Evolutionary conservation across 2,888 invertebrate genomes (phyloP).

Genomic region (Ormyrus rosae): DNA sequence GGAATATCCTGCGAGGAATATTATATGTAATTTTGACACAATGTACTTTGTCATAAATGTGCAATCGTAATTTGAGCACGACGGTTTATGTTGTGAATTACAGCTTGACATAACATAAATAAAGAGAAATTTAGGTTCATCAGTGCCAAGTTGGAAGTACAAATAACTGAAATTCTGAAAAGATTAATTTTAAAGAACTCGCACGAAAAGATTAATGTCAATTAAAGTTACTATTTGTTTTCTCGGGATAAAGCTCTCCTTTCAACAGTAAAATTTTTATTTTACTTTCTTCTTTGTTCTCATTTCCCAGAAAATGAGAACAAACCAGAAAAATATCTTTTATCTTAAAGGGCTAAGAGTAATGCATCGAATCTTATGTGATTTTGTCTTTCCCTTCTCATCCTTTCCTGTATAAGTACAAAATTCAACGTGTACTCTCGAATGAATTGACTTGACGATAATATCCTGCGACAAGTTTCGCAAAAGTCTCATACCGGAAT

Average conservation of each 20-base stretch:
- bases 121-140: not conserved
- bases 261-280: too few species aligned
- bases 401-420: slow-evolving; percentile 13
- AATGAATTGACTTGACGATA: slow-evolving; percentile 43
- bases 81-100: slow-evolving; percentile 14
- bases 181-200: too few species aligned
- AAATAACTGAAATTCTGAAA: too few species aligned
- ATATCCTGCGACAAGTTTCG: slow-evolving; percentile 23
- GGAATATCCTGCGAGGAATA: slow-evolving; percentile 4
- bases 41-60: too few species aligned
- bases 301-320: too few species aligned
- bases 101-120: slow-evolving; percentile 3
- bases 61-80: not conserved
- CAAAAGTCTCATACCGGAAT: slow-evolving; percentile 35
- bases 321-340: too few species aligned
- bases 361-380: not conserved
- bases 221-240: too few species aligned
- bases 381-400: not conserved
- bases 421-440: slow-evolving; percentile 16
- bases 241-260: too few species aligned
- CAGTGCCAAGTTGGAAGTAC: too few species aligned
- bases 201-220: too few species aligned
- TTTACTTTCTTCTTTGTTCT: too few species aligned
- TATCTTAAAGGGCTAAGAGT: slow-evolving; percentile 7
- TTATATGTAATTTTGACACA: too few species aligned